phyloP scores from a whole-genome alignment of 2,113 vertebrate genomes.

The Saccopteryx leptura region DNA sequence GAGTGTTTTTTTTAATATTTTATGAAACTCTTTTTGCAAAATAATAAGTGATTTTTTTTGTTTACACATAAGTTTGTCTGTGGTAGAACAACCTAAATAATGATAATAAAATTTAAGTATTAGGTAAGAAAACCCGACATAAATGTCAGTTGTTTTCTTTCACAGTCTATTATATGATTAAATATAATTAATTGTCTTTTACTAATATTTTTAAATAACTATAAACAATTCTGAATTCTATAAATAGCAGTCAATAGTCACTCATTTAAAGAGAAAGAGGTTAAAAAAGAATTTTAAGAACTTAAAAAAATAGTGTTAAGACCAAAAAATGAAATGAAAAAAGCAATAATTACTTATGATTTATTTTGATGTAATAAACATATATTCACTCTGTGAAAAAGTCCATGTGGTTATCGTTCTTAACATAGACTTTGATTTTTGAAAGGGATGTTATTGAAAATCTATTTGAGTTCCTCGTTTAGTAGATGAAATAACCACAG shows the following conservation, averaged over 20 bases:
- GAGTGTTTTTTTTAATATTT: background rate
- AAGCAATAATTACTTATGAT: background rate
- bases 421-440: background rate
- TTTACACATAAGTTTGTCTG: background rate
- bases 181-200: background rate
- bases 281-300: conserved; percentile 8
- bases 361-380: conserved; percentile 30
- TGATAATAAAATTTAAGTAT: background rate
- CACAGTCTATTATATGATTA: background rate
- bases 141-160: background rate
- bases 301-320: background rate
- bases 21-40: background rate
- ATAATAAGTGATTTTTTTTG: background rate
- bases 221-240: background rate
- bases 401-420: background rate
- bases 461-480: background rate
- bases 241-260: background rate
- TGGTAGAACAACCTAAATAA: background rate
- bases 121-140: background rate
- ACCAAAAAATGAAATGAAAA: conserved; percentile 8
- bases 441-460: background rate
- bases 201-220: conserved; percentile 20
- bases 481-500: background rate
- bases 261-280: background rate
- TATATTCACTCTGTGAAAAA: background rate